These are phyloP conservation scores for Syrista parreyssii DNA, from an alignment of 2,888 invertebrate species.

Conservation along the genomic window DNA sequence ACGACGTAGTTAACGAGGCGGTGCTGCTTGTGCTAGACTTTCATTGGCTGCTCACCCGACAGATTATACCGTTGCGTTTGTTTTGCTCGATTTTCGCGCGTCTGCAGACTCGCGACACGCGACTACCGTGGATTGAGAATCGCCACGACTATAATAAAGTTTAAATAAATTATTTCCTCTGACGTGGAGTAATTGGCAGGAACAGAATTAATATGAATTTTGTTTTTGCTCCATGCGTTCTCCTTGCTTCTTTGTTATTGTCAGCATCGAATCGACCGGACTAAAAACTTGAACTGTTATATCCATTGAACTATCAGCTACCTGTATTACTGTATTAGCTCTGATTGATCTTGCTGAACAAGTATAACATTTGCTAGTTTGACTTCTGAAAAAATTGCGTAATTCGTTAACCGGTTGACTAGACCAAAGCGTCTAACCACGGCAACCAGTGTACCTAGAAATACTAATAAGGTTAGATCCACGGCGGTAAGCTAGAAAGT, in stretches of 20 bases:
- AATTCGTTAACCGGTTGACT: background rate
- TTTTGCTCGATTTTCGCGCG: conserved; percentile 1
- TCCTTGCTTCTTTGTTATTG: background rate
- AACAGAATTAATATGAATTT: background rate
- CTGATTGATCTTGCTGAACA: background rate
- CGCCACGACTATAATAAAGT: background rate
- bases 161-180: background rate
- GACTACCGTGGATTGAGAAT: background rate
- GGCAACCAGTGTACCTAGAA: background rate
- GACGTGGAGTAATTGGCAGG: background rate
- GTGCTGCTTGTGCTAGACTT: conserved; percentile 29
- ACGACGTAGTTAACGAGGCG: conserved; percentile 50
- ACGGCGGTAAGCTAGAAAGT: background rate
- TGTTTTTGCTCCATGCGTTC: background rate
- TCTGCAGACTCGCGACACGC: background rate
- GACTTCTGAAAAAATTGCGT: background rate
- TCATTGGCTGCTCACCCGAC: conserved; percentile 17
- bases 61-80: conserved; percentile 6
- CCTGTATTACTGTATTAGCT: background rate
- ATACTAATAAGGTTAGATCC: background rate
- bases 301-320: background rate
- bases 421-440: background rate
- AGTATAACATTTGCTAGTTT: background rate
- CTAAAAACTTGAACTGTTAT: background rate
- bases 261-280: background rate